phyloP scores from a whole-genome alignment of 2,797 vertebrate species.

The Fratercula arctica region DNA sequence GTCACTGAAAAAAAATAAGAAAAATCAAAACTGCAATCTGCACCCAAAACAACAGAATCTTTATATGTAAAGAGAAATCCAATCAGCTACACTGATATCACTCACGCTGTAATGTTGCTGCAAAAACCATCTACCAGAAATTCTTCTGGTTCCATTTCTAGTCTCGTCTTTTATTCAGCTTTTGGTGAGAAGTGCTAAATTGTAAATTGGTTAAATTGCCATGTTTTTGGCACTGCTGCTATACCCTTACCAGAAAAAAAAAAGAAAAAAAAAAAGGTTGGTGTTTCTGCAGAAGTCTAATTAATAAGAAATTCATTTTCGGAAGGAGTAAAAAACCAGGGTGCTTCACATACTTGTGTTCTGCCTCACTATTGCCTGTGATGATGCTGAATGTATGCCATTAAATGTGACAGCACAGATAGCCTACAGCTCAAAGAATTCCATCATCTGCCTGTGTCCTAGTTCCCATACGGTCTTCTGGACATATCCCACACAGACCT shows the following conservation, averaged over 20 bases:
- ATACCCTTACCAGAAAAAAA: neutral
- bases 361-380: neutral
- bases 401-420: neutral
- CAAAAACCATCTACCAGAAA: neutral
- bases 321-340: neutral
- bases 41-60: neutral
- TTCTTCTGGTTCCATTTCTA: neutral
- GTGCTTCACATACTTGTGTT: neutral
- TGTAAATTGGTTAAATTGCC: neutral
- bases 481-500: neutral
- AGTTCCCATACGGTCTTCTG: neutral
- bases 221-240: neutral
- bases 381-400: neutral
- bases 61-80: neutral
- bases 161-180: neutral
- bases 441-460: conserved; percentile 7
- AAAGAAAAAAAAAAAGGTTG: neutral
- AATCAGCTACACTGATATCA: neutral
- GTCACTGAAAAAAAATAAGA: neutral
- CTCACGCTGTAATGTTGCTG: neutral
- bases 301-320: neutral
- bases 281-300: neutral
- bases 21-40: conserved; percentile 4
- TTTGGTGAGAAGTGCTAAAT: neutral
- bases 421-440: conserved; percentile 36